Evolutionary conservation across 30 jellyfish, hydroid and myxozoan species (phyloP).

Genomic region (Sanderia malayensis): DNA sequence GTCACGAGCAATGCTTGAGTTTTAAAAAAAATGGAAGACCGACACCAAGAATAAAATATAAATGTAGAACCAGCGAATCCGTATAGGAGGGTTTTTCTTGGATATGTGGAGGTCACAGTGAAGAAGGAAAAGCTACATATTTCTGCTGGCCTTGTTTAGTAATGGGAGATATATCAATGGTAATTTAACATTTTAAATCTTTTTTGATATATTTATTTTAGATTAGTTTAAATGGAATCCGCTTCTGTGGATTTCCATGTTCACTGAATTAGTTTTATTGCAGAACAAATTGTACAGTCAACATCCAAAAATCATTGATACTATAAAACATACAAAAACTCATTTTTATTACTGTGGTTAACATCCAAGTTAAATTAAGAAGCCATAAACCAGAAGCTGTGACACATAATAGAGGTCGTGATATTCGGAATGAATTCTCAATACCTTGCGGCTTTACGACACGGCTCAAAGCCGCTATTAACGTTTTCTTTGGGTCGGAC

Average conservation of each 20-base stretch:
- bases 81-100: conserved; percentile 26
- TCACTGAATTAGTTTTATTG: too few species aligned
- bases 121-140: conserved; percentile 40
- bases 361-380: not conserved
- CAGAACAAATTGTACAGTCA: too few species aligned
- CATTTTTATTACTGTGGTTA: not conserved
- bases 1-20: conserved; percentile 37
- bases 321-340: not conserved
- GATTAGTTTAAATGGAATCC: not conserved
- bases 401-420: too few species aligned
- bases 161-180: conserved; percentile 60
- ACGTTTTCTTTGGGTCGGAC: too few species aligned
- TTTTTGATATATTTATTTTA: not conserved
- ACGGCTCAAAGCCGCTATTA: too few species aligned
- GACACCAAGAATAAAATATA: conserved; percentile 42
- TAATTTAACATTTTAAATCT: not conserved
- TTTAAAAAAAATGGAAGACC: conserved; percentile 48
- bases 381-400: too few species aligned
- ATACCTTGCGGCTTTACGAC: too few species aligned
- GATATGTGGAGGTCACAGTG: conserved; percentile 44
- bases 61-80: conserved; percentile 29
- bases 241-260: too few species aligned
- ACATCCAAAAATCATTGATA: not conserved
- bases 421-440: too few species aligned
- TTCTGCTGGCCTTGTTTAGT: conserved; percentile 60